phyloP scores from a whole-genome alignment of 2,113 vertebrate genomes.

The Gavia stellata region DNA sequence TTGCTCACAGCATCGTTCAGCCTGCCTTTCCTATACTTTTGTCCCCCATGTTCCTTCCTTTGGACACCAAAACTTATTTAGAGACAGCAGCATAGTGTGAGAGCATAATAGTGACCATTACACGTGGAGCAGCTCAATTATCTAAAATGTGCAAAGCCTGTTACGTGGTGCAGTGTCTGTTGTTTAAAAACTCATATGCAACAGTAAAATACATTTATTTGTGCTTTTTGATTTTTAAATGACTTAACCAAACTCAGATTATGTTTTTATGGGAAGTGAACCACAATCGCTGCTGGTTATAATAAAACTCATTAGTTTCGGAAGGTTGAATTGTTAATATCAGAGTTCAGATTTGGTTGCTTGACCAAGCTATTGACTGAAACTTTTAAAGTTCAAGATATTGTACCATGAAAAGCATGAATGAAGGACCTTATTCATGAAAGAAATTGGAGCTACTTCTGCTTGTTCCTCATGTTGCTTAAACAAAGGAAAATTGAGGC shows the following conservation, averaged over 20 bases:
- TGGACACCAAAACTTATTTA: background rate
- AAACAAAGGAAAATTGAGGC: background rate
- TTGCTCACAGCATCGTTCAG: background rate
- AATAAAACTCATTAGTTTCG: background rate
- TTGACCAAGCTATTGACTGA: slow-evolving; percentile 23
- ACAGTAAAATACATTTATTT: background rate
- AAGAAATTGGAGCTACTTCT: background rate
- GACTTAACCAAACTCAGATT: too few relatives aligned
- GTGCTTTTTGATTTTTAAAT: background rate
- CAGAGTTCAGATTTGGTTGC: background rate
- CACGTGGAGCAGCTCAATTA: background rate
- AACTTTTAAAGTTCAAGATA: background rate
- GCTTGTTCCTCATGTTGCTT: background rate
- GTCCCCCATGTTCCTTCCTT: background rate
- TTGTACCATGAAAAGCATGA: background rate
- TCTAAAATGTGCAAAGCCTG: background rate
- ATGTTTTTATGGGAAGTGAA: background rate
- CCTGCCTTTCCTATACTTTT: background rate
- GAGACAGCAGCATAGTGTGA: background rate
- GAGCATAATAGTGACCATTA: background rate
- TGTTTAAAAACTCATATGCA: background rate
- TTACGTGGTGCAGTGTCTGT: background rate
- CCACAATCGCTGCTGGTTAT: background rate
- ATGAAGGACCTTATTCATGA: slow-evolving; percentile 9
- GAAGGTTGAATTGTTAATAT: background rate